Conservation (phyloP, 1,140 invertebrate genomes). For the Phymastichus coffea region DNA sequence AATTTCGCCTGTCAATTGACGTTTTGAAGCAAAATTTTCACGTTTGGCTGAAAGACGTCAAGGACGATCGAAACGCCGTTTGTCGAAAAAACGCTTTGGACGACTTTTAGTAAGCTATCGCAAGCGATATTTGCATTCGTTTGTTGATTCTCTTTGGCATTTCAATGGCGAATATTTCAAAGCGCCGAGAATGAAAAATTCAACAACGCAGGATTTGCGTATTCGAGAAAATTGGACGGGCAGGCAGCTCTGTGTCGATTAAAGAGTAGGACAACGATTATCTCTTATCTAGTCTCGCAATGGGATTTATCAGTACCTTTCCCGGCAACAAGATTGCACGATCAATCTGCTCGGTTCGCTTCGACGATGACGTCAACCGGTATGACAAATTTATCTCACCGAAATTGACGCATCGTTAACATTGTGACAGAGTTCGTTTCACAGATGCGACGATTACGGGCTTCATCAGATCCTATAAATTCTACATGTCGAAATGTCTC, state of each 20-base stretch:
- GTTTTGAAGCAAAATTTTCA: background rate
- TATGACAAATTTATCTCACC: background rate
- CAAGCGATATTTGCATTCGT: background rate
- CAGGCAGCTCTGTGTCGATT: conserved; percentile 9
- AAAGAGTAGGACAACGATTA: conserved; percentile 2
- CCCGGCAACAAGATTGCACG: background rate
- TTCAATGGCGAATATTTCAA: too few relatives aligned
- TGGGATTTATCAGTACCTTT: conserved; percentile 3
- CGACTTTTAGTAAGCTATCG: conserved; percentile 10
- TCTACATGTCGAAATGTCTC: background rate
- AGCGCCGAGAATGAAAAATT: conserved; percentile 1
- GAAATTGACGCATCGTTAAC: background rate
- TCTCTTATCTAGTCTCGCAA: background rate
- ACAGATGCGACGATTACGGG: background rate
- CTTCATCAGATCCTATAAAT: conserved; percentile 4
- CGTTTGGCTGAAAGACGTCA: conserved; percentile 4
- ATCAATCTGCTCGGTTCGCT: background rate
- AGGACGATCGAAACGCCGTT: background rate
- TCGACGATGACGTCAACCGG: background rate
- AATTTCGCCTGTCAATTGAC: conserved; percentile 3
- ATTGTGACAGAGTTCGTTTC: too few relatives aligned
- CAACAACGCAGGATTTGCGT: background rate
- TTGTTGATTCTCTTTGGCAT: too few relatives aligned
- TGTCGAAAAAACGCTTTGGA: conserved; percentile 2
- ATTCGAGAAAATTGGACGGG: conserved; percentile 1